A percentile compares a stretch with the other conserved stretches of the same genome.
These are phyloP conservation scores for Eulemur macaco DNA, from an alignment of 2,113 vertebrate species.

Conservation along the genomic window DNA sequence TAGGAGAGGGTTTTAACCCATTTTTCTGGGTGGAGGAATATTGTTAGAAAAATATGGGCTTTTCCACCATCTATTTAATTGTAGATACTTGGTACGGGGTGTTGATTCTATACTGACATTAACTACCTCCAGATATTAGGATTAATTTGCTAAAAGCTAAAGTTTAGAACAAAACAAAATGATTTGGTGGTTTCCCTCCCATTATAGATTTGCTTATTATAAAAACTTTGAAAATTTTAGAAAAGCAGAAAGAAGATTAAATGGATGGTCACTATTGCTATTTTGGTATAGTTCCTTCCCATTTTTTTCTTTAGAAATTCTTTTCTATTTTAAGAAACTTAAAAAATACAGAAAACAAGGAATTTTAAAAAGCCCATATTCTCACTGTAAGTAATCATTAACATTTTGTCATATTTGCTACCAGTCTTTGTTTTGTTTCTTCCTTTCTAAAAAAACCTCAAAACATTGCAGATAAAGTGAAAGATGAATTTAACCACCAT, in stretches of 20 bases:
- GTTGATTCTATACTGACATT: not conserved
- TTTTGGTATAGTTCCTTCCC: constrained; percentile 38
- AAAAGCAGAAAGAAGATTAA: constrained; percentile 64
- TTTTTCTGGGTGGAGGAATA: not conserved
- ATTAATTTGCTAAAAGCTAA: not conserved
- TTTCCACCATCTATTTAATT: not conserved
- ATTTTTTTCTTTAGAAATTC: not conserved
- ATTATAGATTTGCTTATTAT: constrained; percentile 22
- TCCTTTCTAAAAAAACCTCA: not conserved
- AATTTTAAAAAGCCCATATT: not conserved
- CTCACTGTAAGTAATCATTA: not conserved
- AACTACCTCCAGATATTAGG: not conserved
- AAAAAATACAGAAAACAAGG: not conserved
- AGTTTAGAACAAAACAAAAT: not conserved
- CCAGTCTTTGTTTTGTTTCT: constrained; percentile 4
- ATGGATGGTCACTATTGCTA: constrained; percentile 14
- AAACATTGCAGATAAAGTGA: constrained; percentile 1
- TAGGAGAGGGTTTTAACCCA: constrained; percentile 29
- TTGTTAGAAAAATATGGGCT: not conserved
- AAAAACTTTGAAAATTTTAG: constrained; percentile 42
- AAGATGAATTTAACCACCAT: not conserved
- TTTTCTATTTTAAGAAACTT: constrained; percentile 30
- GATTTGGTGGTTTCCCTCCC: not conserved
- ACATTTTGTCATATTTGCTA: not conserved
- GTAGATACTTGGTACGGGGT: not conserved